phyloP scores from a whole-genome alignment of 2,797 vertebrate genomes.

The Rhynchonycteris naso region DNA sequence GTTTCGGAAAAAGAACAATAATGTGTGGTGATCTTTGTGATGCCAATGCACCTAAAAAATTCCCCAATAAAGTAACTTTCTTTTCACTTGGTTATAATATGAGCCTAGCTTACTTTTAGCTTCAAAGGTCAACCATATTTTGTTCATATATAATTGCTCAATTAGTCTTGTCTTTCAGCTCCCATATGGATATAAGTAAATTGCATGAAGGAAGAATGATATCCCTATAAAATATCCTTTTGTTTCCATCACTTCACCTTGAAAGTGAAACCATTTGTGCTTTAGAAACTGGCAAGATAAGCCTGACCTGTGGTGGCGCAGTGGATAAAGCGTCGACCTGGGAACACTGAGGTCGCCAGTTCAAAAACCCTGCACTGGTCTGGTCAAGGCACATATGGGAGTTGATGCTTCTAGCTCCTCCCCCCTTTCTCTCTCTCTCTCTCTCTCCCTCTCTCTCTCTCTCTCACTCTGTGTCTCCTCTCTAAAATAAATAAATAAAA shows the following conservation, averaged over 20 bases:
- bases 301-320: too few relatives aligned
- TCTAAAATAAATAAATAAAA: too few relatives aligned
- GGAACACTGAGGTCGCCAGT: too few relatives aligned
- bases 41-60: background rate
- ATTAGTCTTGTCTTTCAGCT: background rate
- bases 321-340: too few relatives aligned
- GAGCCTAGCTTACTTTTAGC: background rate
- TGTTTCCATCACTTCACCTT: background rate
- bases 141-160: background rate
- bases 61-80: background rate
- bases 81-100: background rate
- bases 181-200: background rate
- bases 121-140: background rate
- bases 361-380: too few relatives aligned
- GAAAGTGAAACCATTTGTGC: background rate
- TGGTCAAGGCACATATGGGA: too few relatives aligned
- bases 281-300: background rate
- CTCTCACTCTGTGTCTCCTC: too few relatives aligned
- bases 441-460: too few relatives aligned
- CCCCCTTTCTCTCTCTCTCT: too few relatives aligned
- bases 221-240: background rate
- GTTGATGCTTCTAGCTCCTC: too few relatives aligned
- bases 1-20: background rate
- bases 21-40: background rate
- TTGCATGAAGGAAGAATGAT: background rate